Evolutionary conservation across 2,888 invertebrate genomes (phyloP).

Genomic region (Tortricodes alternella): DNA sequence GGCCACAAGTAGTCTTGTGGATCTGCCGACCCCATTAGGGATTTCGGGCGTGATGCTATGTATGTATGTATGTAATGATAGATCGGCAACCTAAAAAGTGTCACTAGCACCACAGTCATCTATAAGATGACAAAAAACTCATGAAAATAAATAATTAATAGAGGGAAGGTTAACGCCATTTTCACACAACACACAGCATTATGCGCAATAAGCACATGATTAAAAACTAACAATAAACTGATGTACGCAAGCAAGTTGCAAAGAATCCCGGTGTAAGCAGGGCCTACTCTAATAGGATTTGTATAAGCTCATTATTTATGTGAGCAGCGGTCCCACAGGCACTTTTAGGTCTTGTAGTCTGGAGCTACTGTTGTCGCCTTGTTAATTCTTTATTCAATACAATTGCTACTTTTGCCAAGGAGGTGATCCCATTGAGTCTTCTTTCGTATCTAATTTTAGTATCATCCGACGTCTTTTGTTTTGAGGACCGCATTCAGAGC

Average conservation of each 20-base stretch:
- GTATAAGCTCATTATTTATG: slow-evolving; percentile 46
- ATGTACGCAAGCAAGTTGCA: slow-evolving; percentile 25
- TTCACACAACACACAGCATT: too few species aligned
- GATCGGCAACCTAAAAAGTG: too few species aligned
- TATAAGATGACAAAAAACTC: too few species aligned
- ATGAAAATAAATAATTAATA: too few species aligned
- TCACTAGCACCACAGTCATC: too few species aligned
- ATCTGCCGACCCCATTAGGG: too few species aligned
- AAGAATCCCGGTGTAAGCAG: slow-evolving; percentile 43
- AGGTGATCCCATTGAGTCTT: neutral
- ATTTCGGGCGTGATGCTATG: too few species aligned
- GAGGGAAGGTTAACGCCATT: too few species aligned
- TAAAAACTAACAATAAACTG: slow-evolving; percentile 32
- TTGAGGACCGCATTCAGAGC: neutral
- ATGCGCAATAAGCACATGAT: neutral
- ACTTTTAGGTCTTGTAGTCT: slow-evolving; percentile 28
- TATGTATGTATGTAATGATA: too few species aligned
- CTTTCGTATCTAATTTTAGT: neutral
- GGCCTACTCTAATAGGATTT: slow-evolving; percentile 48
- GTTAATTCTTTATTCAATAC: slow-evolving; percentile 9
- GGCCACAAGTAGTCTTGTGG: too few species aligned
- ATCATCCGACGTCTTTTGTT: neutral
- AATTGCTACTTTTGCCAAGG: slow-evolving; percentile 14
- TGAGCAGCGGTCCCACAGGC: slow-evolving; percentile 25
- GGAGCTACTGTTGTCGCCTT: slow-evolving; percentile 9